Conservation (phyloP, 2,888 invertebrate species). For the Leucoptera coffeella region DNA sequence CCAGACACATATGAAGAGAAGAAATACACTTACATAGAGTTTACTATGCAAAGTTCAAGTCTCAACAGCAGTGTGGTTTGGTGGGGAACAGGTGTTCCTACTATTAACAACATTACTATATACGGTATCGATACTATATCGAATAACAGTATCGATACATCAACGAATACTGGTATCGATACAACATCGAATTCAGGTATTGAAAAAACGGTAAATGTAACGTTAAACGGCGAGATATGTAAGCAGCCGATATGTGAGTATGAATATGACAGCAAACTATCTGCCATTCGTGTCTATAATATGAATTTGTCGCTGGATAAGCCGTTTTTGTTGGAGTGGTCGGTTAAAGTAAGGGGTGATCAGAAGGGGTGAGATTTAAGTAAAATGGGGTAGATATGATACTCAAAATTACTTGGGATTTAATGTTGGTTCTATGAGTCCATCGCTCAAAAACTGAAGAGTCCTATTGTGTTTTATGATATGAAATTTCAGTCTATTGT, state of each 20-base stretch:
- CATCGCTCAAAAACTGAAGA: too few relatives aligned
- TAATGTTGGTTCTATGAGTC: too few relatives aligned
- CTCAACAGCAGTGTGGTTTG: constrained; percentile 21
- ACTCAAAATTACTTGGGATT: too few relatives aligned
- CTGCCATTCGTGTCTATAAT: constrained; percentile 16
- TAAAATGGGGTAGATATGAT: too few relatives aligned
- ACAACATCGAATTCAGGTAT: too few relatives aligned
- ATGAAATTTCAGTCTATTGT: too few relatives aligned
- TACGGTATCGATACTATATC: constrained; percentile 1
- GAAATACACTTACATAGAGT: constrained; percentile 49
- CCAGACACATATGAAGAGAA: constrained; percentile 56
- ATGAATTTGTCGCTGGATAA: constrained; percentile 25
- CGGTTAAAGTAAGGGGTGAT: too few relatives aligned
- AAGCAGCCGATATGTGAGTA: constrained; percentile 16
- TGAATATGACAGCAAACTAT: constrained; percentile 14
- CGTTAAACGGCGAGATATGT: constrained; percentile 17
- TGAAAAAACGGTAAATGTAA: constrained; percentile 18
- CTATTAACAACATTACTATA: constrained; percentile 20
- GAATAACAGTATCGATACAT: too few relatives aligned
- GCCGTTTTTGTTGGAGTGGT: too few relatives aligned
- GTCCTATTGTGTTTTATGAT: too few relatives aligned
- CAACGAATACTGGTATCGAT: too few relatives aligned
- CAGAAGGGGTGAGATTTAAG: too few relatives aligned
- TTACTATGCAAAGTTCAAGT: constrained; percentile 21
- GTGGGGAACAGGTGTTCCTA: constrained; percentile 44